Percentiles rank a stretch among this genome's conserved stretches.
Evolutionary conservation across 92 coral and sea anemone species (phyloP).

Genomic region (Actinernus sp.): DNA sequence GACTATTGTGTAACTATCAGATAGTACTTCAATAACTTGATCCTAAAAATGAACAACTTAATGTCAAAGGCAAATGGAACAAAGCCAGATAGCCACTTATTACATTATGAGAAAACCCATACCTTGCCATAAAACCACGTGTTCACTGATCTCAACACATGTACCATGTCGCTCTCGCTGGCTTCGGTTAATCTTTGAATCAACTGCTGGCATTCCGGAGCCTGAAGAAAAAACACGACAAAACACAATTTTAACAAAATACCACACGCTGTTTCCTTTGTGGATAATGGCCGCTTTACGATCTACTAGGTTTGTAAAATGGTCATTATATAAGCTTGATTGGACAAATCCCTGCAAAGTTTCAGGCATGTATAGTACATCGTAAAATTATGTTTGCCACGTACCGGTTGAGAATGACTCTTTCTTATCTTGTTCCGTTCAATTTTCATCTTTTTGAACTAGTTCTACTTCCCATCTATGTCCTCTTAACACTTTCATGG

Average conservation of each 20-base stretch:
- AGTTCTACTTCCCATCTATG: conserved; percentile 2
- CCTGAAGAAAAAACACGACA: conserved; percentile 50
- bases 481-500: conserved; percentile 3
- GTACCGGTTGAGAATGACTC: conserved; percentile 96
- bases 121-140: conserved; percentile 99
- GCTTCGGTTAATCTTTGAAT: conserved; percentile 91
- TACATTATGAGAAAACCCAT: conserved; percentile 1
- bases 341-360: too few relatives aligned
- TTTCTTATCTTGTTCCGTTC: conserved; percentile 97
- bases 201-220: conserved; percentile 90
- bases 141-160: conserved; percentile 85
- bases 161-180: conserved; percentile 71
- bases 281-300: neutral
- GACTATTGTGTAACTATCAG: too few relatives aligned
- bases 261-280: neutral
- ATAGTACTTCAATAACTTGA: too few relatives aligned
- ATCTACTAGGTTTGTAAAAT: neutral
- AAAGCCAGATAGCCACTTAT: too few relatives aligned
- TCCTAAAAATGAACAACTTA: too few relatives aligned
- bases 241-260: neutral
- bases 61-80: too few relatives aligned
- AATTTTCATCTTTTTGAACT: conserved; percentile 83
- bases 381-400: conserved; percentile 1
- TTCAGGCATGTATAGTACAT: neutral
- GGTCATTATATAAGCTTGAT: too few relatives aligned